Evolutionary conservation across 2,888 invertebrate genomes (phyloP), one percentile per base, ranked within the genome.

Genomic region (Chelonus formosanus): DNA sequence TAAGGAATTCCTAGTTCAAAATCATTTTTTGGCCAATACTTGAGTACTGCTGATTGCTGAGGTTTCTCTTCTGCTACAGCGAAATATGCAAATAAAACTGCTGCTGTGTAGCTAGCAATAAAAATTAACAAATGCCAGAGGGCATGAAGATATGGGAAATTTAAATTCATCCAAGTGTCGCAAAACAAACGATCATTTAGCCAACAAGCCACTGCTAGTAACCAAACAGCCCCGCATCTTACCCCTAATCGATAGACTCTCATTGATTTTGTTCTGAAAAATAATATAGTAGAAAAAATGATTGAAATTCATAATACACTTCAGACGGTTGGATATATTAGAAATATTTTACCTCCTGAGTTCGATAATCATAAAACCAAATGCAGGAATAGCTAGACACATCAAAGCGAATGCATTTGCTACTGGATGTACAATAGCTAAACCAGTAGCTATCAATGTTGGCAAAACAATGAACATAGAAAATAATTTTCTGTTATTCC

Each of bases 81-180:
- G 80, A 93, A 92, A 80, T 92, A 94, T 0, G 93, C 92, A 78
- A 91, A 92, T 0, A 94, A 86, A 4, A 94, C 93, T 20, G 92
- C 87, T 8, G 90, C 89, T 4, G 92, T 91, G 75, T 93, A 94
- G 43, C 91, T 89, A 0, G 92, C 90, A 58, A 94, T 91, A 77
- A 92, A 93, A 72, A 93, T 92, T 61, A 93, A 89, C 8, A 94
- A 85, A 81, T 94, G 94, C 94, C 94, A 94, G 20, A 93, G 86
- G 7, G 92, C 92, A 80, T 94, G 94, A 77, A 94, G 87, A 84
- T 94, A 94, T 0, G 93, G 93, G 75, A 94, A 92, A 84, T 91
- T 89, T 7, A 93, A 88, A 8, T 89, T 88, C 2, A 91, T 88
- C 92, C 92, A 93, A 20, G 90, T 88, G 74, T 93, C 91, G 81